Conservation (phyloP, 2,888 invertebrate species). For the Stenurella melanura region DNA sequence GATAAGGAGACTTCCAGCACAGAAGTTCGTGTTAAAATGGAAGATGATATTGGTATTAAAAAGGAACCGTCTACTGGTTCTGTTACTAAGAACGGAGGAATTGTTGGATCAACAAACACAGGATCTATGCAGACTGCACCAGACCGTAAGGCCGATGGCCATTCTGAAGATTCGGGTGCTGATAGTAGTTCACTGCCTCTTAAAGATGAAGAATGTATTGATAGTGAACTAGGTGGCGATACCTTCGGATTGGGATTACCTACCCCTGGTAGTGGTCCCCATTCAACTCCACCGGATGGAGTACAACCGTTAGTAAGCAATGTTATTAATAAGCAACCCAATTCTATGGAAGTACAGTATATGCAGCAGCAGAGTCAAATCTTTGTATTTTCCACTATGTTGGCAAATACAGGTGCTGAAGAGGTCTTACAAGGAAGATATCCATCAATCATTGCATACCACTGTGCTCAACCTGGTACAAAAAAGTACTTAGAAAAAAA, state of each 20-base stretch:
- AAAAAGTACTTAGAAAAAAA: constrained; percentile 97
- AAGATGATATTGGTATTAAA: constrained; percentile 69
- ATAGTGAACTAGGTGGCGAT: constrained; percentile 70
- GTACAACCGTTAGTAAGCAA: constrained; percentile 86
- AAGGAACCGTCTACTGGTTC: constrained; percentile 69
- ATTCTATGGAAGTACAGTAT: constrained; percentile 89
- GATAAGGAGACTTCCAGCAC: constrained; percentile 70
- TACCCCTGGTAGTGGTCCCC: constrained; percentile 63
- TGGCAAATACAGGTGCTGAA: constrained; percentile 97
- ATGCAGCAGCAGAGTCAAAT: constrained; percentile 98
- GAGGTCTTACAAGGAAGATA: constrained; percentile 92
- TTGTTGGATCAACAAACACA: constrained; percentile 72
- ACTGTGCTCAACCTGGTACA: constrained; percentile 95
- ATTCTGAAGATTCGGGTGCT: constrained; percentile 59
- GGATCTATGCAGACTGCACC: constrained; percentile 70
- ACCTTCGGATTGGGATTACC: constrained; percentile 68
- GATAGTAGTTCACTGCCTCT: constrained; percentile 64
- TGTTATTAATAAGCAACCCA: constrained; percentile 86
- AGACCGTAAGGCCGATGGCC: constrained; percentile 68
- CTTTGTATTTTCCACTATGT: constrained; percentile 95
- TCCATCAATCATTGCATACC: constrained; percentile 94
- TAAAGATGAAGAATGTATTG: constrained; percentile 71
- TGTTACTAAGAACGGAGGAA: constrained; percentile 72
- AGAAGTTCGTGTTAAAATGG: constrained; percentile 71
- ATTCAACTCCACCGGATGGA: constrained; percentile 76